Evolutionary conservation across 2,113 vertebrate species (phyloP).

Genomic region (Hemichromis elongatus): DNA sequence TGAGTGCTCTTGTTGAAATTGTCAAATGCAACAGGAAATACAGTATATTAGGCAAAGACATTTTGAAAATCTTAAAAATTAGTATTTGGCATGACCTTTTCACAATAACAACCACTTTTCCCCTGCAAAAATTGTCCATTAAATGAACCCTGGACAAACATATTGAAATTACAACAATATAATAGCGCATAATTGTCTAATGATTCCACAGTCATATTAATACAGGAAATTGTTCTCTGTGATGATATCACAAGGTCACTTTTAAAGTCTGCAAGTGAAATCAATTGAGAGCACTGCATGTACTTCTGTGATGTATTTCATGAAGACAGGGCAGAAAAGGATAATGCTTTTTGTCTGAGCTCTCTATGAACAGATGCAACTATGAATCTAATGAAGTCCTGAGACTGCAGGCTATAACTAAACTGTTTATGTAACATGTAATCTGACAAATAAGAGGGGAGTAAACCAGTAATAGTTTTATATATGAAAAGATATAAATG

Average conservation of each 20-base stretch:
- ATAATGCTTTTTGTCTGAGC: neutral
- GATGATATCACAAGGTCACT: neutral
- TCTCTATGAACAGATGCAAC: neutral
- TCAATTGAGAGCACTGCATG: neutral
- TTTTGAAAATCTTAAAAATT: neutral
- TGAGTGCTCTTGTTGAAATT: neutral
- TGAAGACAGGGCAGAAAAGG: neutral
- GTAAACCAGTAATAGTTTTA: neutral
- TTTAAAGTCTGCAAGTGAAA: neutral
- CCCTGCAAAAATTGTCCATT: no score
- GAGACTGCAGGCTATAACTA: neutral
- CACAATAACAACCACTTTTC: neutral
- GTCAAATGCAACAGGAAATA: neutral
- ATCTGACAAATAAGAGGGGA: neutral
- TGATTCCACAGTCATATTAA: neutral
- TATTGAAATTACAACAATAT: no score
- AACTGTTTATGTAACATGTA: neutral
- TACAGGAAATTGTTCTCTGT: neutral
- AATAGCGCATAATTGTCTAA: no score
- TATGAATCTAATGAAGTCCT: neutral
- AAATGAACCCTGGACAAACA: no score
- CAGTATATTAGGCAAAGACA: neutral
- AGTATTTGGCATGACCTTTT: neutral
- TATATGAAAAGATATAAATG: neutral
- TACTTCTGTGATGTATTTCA: neutral